phyloP scores from a whole-genome alignment of 2,113 vertebrate genomes.

The Etheostoma spectabile region DNA sequence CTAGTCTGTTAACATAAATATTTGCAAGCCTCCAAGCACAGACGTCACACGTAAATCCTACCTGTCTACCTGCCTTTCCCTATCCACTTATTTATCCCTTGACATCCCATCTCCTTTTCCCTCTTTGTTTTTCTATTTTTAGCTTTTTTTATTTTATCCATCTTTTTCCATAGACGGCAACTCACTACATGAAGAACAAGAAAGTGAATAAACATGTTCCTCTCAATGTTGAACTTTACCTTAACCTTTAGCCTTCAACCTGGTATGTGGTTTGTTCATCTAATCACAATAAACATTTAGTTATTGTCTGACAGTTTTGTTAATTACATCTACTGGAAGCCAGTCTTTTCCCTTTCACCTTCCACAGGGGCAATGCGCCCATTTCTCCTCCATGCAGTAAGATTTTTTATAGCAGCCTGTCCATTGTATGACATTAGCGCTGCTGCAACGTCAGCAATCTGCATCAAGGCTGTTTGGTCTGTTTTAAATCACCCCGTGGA shows the following conservation, averaged over 20 bases:
- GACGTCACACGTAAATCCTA: too few species aligned
- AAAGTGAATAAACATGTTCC: neutral
- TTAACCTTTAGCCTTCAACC: neutral
- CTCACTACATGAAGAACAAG: too few species aligned
- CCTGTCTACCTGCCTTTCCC: too few species aligned
- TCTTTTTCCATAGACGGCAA: too few species aligned
- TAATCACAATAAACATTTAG: neutral
- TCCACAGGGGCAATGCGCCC: neutral
- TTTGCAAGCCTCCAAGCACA: too few species aligned
- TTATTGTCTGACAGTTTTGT: neutral
- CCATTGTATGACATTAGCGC: constrained; percentile 39
- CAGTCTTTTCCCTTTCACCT: constrained; percentile 2
- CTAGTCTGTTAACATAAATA: too few species aligned
- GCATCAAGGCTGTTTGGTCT: constrained; percentile 35
- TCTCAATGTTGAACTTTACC: neutral
- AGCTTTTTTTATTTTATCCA: too few species aligned
- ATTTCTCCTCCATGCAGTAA: neutral
- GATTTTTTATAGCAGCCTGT: constrained; percentile 53
- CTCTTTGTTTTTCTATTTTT: too few species aligned
- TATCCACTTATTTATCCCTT: too few species aligned
- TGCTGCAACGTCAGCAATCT: constrained; percentile 63
- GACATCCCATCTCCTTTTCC: too few species aligned
- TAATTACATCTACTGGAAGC: neutral
- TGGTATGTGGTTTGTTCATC: neutral
- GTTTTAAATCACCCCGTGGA: constrained; percentile 58